Evolutionary conservation across 2,888 invertebrate genomes (phyloP).

Genomic region (Nowickia ferox): DNA sequence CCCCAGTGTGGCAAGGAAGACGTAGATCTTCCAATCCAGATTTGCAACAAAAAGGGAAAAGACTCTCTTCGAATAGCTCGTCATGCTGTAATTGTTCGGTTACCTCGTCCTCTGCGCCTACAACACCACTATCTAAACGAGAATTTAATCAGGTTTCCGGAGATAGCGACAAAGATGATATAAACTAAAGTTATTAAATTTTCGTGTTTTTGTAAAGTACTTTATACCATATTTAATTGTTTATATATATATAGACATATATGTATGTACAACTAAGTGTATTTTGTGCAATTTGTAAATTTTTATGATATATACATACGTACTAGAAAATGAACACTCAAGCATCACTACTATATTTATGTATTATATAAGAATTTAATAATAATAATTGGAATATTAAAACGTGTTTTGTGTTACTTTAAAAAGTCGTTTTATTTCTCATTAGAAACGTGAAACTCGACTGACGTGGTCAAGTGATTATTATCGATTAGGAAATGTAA

Average conservation of each 20-base stretch:
- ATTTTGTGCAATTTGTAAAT: conserved; percentile 16
- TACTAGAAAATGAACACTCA: conserved; percentile 13
- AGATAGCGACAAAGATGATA: conserved; percentile 23
- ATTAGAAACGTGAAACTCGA: no score
- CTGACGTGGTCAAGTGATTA: no score
- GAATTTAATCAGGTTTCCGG: conserved; percentile 28
- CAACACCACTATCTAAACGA: conserved; percentile 48
- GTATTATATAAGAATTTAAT: conserved; percentile 51
- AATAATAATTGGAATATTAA: background rate
- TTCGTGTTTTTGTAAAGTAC: conserved; percentile 24
- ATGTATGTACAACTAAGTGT: conserved; percentile 4
- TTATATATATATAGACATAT: conserved; percentile 12
- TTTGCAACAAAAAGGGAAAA: conserved; percentile 38
- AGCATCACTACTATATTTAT: conserved; percentile 56
- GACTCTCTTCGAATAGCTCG: conserved; percentile 53
- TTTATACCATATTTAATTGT: conserved; percentile 17
- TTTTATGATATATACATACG: background rate
- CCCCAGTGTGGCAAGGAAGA: background rate
- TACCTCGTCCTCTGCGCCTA: conserved; percentile 58
- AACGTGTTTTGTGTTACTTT: no score
- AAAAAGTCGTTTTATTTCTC: no score
- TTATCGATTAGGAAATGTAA: no score
- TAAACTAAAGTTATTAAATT: conserved; percentile 6
- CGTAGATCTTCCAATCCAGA: conserved; percentile 62
- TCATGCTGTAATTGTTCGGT: conserved; percentile 55